Base-by-base conservation (phyloP, 2,113 vertebrate genomes). In the Centropristis striata region DNA sequence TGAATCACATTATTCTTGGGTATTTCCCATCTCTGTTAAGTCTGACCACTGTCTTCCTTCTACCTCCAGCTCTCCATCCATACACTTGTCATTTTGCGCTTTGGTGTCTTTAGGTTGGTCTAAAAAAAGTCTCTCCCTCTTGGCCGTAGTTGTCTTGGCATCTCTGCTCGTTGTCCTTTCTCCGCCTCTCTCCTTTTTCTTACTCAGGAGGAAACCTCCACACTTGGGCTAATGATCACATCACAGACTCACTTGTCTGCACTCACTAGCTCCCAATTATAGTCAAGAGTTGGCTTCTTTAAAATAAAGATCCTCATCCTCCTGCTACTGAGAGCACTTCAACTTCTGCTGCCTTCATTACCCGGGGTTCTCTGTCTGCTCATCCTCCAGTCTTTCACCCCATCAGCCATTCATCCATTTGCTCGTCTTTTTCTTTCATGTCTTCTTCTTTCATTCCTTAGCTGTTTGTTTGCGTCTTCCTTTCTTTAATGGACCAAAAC, bases 251-350 rank as follows among this genome's bases (percentile, higher is more conserved):
- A 55, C 76, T 80, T 80, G 78, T 51, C 25, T 8, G 76, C 44
- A 32, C 81, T 84, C 84, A 71, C 78, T 69, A 41, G 46, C 78
- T 83, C 50, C 83, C 86, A 93, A 90, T 93, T 93, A 91, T 44
- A 85, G 80, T 75, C 70, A 77, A 89, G 82, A 87, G 78, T 77
- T 86, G 77, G 69, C 70, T 80, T 85, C 60, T 89, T 89, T 82
- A 90, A 85, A 90, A 84, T 78, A 53, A 83, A 84, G 79, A 86
- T 85, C 59, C 78, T 83, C 65, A 60, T 84, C 75, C 78, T 70
- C 46, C 37, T 73, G 66, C 53, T 80, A 50, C 74, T 25, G 41
- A 80, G 85, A 55, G 39, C 72, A 80, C 75, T 84, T 75, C 44
- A 73, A 44, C 74, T 83, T 47, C 50, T 53, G 41, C 71, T 18